These are phyloP conservation scores for Entomobrya proxima DNA, from an alignment of 2,888 invertebrate species.

Conservation along the genomic window DNA sequence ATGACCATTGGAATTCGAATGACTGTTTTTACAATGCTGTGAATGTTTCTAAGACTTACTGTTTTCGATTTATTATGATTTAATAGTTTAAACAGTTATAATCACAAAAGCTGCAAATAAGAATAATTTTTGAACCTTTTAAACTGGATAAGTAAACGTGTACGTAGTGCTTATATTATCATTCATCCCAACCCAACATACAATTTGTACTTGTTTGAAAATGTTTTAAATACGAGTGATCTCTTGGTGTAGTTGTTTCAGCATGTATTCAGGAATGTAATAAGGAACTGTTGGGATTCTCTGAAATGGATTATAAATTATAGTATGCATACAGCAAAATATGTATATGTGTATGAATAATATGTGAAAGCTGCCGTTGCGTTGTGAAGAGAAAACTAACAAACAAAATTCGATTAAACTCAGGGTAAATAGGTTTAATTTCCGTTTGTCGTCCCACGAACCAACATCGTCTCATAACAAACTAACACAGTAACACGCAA, in stretches of 20 bases:
- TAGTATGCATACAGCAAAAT: slow-evolving; percentile 35
- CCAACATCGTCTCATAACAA: slow-evolving; percentile 48
- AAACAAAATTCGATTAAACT: slow-evolving; percentile 73
- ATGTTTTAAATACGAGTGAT: too few species aligned
- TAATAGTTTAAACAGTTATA: too few species aligned
- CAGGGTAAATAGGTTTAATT: slow-evolving; percentile 75
- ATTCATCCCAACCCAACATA: too few species aligned
- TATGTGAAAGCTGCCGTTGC: slow-evolving; percentile 8
- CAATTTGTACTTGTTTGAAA: too few species aligned
- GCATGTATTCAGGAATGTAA: not conserved
- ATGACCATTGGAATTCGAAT: too few species aligned
- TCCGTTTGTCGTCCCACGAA: slow-evolving; percentile 72
- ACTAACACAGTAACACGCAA: slow-evolving; percentile 8
- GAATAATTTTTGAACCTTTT: too few species aligned
- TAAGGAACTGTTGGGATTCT: slow-evolving; percentile 35
- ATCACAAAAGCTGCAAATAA: too few species aligned
- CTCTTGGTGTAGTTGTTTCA: not conserved
- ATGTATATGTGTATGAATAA: not conserved
- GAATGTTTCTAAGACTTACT: too few species aligned
- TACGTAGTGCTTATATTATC: too few species aligned
- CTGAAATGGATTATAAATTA: slow-evolving; percentile 73
- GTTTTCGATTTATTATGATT: too few species aligned
- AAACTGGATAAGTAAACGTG: too few species aligned
- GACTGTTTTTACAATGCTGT: too few species aligned
- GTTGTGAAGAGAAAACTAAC: slow-evolving; percentile 36